These are phyloP conservation scores for Erethizon dorsatum DNA, from an alignment of 2,797 vertebrate species.

Conservation along the genomic window DNA sequence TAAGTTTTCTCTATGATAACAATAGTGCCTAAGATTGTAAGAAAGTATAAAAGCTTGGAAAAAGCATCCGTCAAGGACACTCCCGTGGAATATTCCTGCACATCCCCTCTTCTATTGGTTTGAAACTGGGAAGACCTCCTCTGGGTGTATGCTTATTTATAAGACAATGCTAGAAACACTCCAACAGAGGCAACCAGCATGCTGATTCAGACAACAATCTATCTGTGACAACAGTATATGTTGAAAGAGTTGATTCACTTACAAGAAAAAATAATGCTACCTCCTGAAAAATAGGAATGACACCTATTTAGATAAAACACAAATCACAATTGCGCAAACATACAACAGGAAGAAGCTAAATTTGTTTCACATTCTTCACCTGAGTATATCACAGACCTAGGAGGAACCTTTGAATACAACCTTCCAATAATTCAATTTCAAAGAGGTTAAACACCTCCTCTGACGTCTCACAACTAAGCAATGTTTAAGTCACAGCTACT, in stretches of 20 bases:
- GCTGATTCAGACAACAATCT: background rate
- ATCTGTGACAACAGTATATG: background rate
- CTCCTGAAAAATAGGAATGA: background rate
- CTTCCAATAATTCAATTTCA: background rate
- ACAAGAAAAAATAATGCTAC: background rate
- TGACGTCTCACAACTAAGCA: background rate
- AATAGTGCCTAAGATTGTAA: slow-evolving; percentile 4
- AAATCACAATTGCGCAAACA: background rate
- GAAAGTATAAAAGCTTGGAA: background rate
- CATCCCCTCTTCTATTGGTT: background rate
- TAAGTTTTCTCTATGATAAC: background rate
- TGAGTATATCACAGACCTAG: background rate
- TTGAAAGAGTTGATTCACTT: background rate
- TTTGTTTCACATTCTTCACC: background rate
- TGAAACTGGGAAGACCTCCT: background rate
- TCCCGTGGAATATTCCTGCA: background rate
- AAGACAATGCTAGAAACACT: background rate
- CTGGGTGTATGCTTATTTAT: background rate
- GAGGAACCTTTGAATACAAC: background rate
- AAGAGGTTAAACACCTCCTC: background rate
- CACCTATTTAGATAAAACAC: background rate
- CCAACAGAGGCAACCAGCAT: background rate
- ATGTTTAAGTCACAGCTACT: background rate
- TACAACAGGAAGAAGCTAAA: background rate
- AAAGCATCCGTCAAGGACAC: background rate